Conservation (phyloP, 2,888 invertebrate genomes). For the Clunio marinus region DNA sequence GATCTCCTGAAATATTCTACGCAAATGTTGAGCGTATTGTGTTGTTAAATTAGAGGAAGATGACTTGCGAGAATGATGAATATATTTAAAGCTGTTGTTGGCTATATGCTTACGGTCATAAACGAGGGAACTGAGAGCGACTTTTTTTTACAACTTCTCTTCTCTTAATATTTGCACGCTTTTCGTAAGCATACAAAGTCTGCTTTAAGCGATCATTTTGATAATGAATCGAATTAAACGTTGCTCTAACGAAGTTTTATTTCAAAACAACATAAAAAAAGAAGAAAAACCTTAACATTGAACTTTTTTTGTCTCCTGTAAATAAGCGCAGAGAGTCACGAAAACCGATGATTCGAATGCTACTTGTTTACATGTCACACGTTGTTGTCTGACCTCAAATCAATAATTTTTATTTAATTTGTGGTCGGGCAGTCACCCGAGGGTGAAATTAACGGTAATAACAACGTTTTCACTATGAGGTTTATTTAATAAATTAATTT, state of each 20-base stretch:
- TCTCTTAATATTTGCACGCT: not conserved
- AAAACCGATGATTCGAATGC: no score
- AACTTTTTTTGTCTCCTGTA: conserved; percentile 9
- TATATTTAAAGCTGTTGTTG: conserved; percentile 18
- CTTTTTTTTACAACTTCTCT: no score
- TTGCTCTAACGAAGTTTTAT: conserved; percentile 15
- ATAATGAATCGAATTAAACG: not conserved
- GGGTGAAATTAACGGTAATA: no score
- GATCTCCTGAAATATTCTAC: no score
- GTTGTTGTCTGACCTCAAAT: not conserved
- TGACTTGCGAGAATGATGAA: conserved; percentile 27
- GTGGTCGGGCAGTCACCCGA: no score
- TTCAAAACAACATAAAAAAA: conserved; percentile 6
- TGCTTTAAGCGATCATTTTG: not conserved
- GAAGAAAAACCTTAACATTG: conserved; percentile 5
- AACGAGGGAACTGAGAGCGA: not conserved
- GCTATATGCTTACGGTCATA: not conserved
- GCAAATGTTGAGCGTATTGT: no score
- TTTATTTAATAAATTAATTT: conserved; percentile 20
- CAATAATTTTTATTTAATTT: not conserved
- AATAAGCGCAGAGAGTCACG: no score
- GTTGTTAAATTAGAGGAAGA: conserved; percentile 8
- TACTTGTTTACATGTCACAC: no score
- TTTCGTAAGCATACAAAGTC: not conserved
- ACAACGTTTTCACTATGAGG: not conserved